phyloP scores from a whole-genome alignment of 1,140 invertebrate species.

The Psilanteris sp. region DNA sequence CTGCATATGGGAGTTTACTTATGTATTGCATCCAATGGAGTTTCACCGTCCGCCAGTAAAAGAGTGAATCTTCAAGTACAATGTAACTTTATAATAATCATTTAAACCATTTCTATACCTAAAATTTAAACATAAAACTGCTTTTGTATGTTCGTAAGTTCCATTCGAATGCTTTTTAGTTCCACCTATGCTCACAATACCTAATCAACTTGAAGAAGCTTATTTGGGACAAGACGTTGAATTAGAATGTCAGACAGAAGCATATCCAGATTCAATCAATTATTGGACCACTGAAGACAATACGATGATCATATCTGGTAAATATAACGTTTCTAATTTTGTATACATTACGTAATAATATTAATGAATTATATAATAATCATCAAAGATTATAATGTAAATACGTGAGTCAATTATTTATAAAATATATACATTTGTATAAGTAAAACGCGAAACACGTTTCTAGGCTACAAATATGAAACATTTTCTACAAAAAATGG shows the following conservation, averaged over 20 bases:
- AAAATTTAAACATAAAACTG: no score
- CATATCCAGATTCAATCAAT: slow-evolving; percentile 92
- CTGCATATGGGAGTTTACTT: slow-evolving; percentile 94
- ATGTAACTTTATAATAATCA: no score
- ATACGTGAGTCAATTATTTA: no score
- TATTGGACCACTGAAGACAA: slow-evolving; percentile 92
- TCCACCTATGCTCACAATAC: slow-evolving; percentile 92
- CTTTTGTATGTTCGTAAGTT: not conserved
- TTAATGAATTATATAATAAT: no score
- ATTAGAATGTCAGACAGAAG: slow-evolving; percentile 92
- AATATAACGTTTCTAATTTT: no score
- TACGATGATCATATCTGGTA: slow-evolving; percentile 94
- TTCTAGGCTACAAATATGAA: slow-evolving; percentile 91
- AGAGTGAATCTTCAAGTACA: slow-evolving; percentile 90
- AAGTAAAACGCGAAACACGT: no score
- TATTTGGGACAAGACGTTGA: slow-evolving; percentile 90
- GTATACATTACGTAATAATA: no score
- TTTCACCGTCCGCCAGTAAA: slow-evolving; percentile 92
- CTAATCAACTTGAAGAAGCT: slow-evolving; percentile 91
- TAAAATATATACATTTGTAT: no score
- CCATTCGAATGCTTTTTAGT: slow-evolving; percentile 79
- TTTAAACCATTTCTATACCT: no score
- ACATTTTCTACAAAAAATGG: slow-evolving; percentile 88
- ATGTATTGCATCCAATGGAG: slow-evolving; percentile 92
- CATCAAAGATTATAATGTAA: no score